Base-by-base conservation (phyloP, 2,797 vertebrate species). In the Melanogrammus aeglefinus region DNA sequence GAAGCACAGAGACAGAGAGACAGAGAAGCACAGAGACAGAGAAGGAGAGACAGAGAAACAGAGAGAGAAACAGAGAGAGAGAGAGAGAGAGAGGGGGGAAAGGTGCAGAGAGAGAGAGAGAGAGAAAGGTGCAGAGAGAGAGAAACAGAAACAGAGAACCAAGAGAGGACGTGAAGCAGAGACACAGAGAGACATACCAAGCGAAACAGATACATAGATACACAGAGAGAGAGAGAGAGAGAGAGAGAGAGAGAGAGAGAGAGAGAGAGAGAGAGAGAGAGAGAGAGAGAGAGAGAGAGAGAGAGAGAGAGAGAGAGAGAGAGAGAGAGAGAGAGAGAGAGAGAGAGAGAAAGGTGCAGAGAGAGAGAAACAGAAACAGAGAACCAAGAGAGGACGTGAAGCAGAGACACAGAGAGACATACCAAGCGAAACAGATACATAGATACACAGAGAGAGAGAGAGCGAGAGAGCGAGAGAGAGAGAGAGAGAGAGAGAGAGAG, bases 381-480 rank as follows among this genome's bases (percentile, higher is more conserved):
- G 47, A n/a, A 33, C 35, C 31, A 31, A 31, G 31, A 31, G 31
- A 31, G 31, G 31, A 31, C 3, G 31, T 31, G 63, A 75, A 29
- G 36, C 21, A 69, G 39, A 16, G 39, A 9, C 39, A 72, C 0
- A 7, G 66, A 72, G 63, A 29, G 38, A 71, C 39, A 57, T 21
- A 35, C 6, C 24, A 21, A 33, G 57, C 1, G 14, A 13, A 33
- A 8, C 47, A 36, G n/a, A 33, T 29, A 6, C 63, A 76, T 73
- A 18, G 71, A 36, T 47, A 73, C 81, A 21, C 38, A 31, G 78
- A 27, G 41, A 47, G 74, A 31, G 38, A 51, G 21, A 18, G 38
- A 33, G 24, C 78, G 86, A 66, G 73, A 6, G 72, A 75, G 76
- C 18, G 71, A 36, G 63, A 73, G 83, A 21, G 47, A 29, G 78